Base-by-base conservation (phyloP, 64 coral and sea anemone genomes). In the Dendronephthya gigantea region DNA sequence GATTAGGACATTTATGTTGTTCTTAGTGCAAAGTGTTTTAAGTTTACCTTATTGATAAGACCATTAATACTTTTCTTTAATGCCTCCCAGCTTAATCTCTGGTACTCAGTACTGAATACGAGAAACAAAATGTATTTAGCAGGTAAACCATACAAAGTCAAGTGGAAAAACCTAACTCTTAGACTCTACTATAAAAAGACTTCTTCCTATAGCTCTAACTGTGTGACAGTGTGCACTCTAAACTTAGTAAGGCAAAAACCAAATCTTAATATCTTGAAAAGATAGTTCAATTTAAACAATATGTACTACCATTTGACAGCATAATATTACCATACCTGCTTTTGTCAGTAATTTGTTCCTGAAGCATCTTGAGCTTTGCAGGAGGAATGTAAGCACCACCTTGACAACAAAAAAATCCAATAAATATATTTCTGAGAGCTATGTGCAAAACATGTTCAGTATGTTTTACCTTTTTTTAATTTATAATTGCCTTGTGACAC, bases 11-110 rank as follows among this genome's bases (percentile, higher is more conserved):
- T n/a, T 5, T 27, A 62, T 2, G 25, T 1, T 62, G 19, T 4
- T 23, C 55, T 62, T 62, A 19, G 6, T 17, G 19, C 19, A 23
- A 62, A 62, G 55, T 5, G 25, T 62, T 2, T 5, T 7, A 62
- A 62, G 25, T 15, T 23, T 62, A 62, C 94, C 91, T 96, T 96
- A 88, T 96, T 96, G 40, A 96, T 92, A 3, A 96, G 72, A 35
- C 94, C 91, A 96, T 96, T 96, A 30, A 96, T 93, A 39, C 94
- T 96, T 72, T 96, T 96, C 88, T 96, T 96, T 27, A 96, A 32
- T 36, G 94, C 94, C 89, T 96, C 94, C 94, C 94, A 96, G 59
- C 94, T 96, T 8, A 96, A 27, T 12, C 94, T 84, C 68, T 96
- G 94, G 90, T 90, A 96, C 16, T 91, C 94, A 86, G 92, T 88